A percentile compares a stretch with the other conserved stretches of the same genome.
phyloP scores from a whole-genome alignment of 2,113 vertebrate genomes.

The Syngnathus scovelli region DNA sequence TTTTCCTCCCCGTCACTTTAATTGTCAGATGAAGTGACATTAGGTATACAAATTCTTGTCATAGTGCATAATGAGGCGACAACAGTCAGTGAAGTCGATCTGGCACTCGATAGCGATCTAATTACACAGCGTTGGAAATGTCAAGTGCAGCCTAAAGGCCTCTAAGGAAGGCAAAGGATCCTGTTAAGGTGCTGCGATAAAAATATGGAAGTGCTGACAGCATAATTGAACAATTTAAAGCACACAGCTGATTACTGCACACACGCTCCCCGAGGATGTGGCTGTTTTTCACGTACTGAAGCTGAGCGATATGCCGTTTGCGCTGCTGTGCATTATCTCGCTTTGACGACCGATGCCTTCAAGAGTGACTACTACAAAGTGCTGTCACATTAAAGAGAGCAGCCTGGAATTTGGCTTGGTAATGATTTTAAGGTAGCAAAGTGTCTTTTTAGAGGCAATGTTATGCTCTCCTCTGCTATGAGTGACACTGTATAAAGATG shows the following conservation, averaged over 20 bases:
- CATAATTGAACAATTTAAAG: slow-evolving; percentile 30
- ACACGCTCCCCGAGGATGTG: slow-evolving; percentile 34
- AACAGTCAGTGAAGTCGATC: slow-evolving; percentile 26
- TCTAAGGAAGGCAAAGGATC: slow-evolving; percentile 34
- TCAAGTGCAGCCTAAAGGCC: slow-evolving; percentile 38
- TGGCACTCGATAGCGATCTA: slow-evolving; percentile 43
- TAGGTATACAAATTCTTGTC: slow-evolving; percentile 9
- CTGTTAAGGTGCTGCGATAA: slow-evolving; percentile 33
- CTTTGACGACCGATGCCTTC: slow-evolving; percentile 36
- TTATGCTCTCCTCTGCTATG: slow-evolving; percentile 5
- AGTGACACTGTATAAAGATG: not conserved
- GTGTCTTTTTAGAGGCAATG: slow-evolving; percentile 14
- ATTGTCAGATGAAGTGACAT: slow-evolving; percentile 20
- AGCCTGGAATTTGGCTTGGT: slow-evolving; percentile 20
- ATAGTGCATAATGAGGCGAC: slow-evolving; percentile 19
- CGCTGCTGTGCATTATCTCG: slow-evolving; percentile 25
- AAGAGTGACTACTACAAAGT: slow-evolving; percentile 45
- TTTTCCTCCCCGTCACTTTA: slow-evolving; percentile 5
- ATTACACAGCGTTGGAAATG: slow-evolving; percentile 40
- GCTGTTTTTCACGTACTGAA: slow-evolving; percentile 29
- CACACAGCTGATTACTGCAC: slow-evolving; percentile 29
- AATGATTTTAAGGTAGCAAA: slow-evolving; percentile 21
- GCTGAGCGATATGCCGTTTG: slow-evolving; percentile 26
- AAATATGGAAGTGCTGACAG: slow-evolving; percentile 50
- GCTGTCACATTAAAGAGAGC: slow-evolving; percentile 37